Conservation (phyloP, 2,113 vertebrate genomes). For the Henicopernis longicauda region DNA sequence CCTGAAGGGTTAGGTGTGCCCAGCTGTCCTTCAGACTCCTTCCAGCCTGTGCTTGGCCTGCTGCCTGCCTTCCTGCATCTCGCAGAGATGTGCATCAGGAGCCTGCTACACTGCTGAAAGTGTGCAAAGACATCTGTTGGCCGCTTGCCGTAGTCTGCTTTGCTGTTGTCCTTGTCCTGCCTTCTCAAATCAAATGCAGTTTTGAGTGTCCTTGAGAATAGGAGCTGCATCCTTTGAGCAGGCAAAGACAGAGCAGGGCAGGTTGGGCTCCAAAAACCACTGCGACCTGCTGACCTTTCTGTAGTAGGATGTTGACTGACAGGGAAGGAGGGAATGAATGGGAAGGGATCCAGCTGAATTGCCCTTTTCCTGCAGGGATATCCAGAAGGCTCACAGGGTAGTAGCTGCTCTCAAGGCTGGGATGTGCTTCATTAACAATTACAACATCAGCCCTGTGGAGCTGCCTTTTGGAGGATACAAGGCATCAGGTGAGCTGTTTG, state of each 20-base stretch:
- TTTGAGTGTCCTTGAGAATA: background rate
- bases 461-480: constrained; percentile 96
- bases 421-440: constrained; percentile 96
- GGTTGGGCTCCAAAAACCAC: background rate
- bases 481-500: constrained; percentile 82
- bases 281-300: background rate
- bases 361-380: constrained; percentile 74
- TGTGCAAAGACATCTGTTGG: background rate
- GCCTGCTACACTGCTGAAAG: background rate
- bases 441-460: constrained; percentile 85
- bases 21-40: background rate
- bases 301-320: background rate
- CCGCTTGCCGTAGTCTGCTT: background rate
- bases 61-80: background rate
- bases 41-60: background rate
- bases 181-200: background rate
- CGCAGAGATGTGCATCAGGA: background rate
- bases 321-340: background rate
- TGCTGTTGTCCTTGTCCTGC: background rate
- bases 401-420: constrained; percentile 87
- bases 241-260: background rate
- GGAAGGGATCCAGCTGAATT: background rate
- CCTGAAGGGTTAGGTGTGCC: background rate
- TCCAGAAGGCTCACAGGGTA: constrained; percentile 90
- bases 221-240: background rate